Base-by-base conservation (phyloP, 2,888 invertebrate genomes). In the Andrena hattorfiana region DNA sequence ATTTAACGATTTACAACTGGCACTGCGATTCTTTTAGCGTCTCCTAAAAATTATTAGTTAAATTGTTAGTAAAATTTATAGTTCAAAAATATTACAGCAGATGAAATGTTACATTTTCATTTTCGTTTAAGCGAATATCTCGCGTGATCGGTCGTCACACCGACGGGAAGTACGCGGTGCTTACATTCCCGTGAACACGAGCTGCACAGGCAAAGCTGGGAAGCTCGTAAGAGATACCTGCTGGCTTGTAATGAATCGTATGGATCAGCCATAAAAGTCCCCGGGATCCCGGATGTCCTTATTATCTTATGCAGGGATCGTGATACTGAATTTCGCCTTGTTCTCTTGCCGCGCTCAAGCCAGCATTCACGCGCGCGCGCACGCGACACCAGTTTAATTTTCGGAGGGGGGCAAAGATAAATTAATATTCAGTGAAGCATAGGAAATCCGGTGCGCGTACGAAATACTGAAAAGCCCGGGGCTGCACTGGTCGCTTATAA, bases 241-340 rank as follows among this genome's bases (percentile, higher is more conserved):
- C 72, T 13, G 72, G 72, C n/a, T 26, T 68, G 67, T 78, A 78
- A 81, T 59, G 81, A 81, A 81, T 72, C 68, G 79, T 81, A 81
- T 68, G 81, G 81, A 81, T 81, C 78, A 63, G 79, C 56, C 72
- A 20, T 81, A 78, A 81, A 81, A 78, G 81, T 68, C 62, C 23
- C 67, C 63, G 13, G 54, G 51, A n/a, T 60, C 67, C 80, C 42
- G 71, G 62, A 78, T 62, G 81, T 78, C 72, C 79, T 78, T 68
- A 78, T 81, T 81, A 81, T 78, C 78, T 63, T 63, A 56, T 72
- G 54, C 72, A 63, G 72, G 56, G 30, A 78, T 78, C 78, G 71
- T 67, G 70, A 71, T 71, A 68, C 78, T 8, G 72, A 49, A 68
- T 68, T 62, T n/a, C 51, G 16, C 30, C 62, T 48, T 63, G 32